phyloP scores from a whole-genome alignment of 2,888 invertebrate genomes.

The Phasia obesa region DNA sequence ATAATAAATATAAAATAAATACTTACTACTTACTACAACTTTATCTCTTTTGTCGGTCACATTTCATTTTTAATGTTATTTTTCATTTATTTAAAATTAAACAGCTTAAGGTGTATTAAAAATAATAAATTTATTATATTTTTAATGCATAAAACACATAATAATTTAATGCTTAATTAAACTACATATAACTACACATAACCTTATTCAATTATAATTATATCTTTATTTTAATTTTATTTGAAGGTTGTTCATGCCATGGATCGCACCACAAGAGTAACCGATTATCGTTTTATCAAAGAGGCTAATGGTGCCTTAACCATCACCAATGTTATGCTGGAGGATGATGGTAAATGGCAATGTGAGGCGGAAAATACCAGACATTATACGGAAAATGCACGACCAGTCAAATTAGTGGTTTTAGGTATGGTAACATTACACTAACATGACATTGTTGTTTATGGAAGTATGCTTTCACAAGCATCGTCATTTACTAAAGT shows the following conservation, averaged over 20 bases:
- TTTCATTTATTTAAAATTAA: conserved; percentile 21
- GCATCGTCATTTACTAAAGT: not conserved
- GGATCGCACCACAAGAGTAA: conserved; percentile 81
- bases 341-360: conserved; percentile 89
- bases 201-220: not conserved
- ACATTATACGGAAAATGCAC: conserved; percentile 86
- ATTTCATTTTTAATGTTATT: conserved; percentile 35
- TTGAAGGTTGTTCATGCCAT: conserved; percentile 81
- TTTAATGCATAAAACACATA: conserved; percentile 24
- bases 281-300: conserved; percentile 82
- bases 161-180: conserved; percentile 53
- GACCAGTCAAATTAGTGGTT: conserved; percentile 86
- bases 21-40: not conserved
- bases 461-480: conserved; percentile 26
- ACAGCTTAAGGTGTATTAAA: conserved; percentile 44
- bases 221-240: conserved; percentile 16
- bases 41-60: not conserved
- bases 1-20: not conserved
- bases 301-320: conserved; percentile 82
- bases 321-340: conserved; percentile 83
- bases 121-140: conserved; percentile 42
- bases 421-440: conserved; percentile 84
- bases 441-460: not conserved
- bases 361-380: conserved; percentile 87
- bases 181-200: not conserved